Evolutionary conservation across 2,888 invertebrate genomes (phyloP).

Genomic region (Caenorhabditis sp.): DNA sequence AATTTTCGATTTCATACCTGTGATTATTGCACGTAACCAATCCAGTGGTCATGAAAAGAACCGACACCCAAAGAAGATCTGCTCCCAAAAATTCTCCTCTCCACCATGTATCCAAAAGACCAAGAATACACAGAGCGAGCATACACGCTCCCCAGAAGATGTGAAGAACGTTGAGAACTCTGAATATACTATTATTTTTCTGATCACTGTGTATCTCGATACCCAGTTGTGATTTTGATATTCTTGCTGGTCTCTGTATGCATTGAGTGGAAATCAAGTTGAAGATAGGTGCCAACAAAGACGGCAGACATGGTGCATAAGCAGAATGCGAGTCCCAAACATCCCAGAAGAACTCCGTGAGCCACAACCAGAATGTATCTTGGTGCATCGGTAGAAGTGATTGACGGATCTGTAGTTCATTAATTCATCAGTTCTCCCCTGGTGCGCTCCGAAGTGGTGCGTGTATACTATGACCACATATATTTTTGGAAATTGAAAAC

Average conservation of each 20-base stretch:
- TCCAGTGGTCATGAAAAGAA: constrained; percentile 79
- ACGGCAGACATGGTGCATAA: constrained; percentile 77
- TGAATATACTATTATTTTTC: constrained; percentile 21
- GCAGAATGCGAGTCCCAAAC: constrained; percentile 77
- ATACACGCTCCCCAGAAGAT: constrained; percentile 80
- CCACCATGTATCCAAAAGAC: constrained; percentile 79
- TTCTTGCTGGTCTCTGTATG: constrained; percentile 69
- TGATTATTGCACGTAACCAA: constrained; percentile 77
- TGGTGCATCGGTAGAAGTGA: constrained; percentile 73
- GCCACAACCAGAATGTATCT: constrained; percentile 79
- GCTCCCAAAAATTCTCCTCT: constrained; percentile 81
- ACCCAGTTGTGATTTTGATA: constrained; percentile 69
- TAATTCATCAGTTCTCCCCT: too few species aligned
- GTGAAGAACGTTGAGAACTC: constrained; percentile 72
- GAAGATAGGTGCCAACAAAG: constrained; percentile 76
- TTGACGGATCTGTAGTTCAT: constrained; percentile 58
- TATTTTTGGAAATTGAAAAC: constrained; percentile 49
- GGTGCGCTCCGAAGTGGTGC: neutral
- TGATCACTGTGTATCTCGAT: neutral
- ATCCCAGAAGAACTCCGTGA: constrained; percentile 80
- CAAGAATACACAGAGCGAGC: constrained; percentile 79
- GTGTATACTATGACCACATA: constrained; percentile 10
- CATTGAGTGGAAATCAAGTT: constrained; percentile 73
- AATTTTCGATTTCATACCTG: constrained; percentile 71
- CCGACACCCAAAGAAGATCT: constrained; percentile 81